Base-by-base conservation (phyloP, 1,140 invertebrate genomes). In the Drosophila neocordata region DNA sequence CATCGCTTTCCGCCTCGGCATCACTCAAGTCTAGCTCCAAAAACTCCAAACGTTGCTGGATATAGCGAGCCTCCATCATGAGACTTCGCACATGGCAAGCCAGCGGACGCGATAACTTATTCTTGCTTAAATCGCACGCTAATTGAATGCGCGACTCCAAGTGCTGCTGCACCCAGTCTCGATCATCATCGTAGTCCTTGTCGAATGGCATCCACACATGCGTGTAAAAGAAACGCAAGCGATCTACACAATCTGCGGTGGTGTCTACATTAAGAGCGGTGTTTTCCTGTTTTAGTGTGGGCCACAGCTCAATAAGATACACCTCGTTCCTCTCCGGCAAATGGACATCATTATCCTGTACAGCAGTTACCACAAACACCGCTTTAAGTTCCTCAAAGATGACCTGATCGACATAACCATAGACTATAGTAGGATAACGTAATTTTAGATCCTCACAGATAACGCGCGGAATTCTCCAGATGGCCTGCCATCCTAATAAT, bases 181-280 rank as follows among this genome's bases (percentile, higher is more conserved):
- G 65, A 59, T 92, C 92, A 8, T 94, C 93, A 73, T 94, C 94
- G 22, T 93, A 93, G 57, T 95, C 94, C 48, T 92, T 79, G 69
- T 95, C 94, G 94, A 94, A 95, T 2, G 94, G 94, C 93, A 94
- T 94, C 92, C 94, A 94, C 4, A 95, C 76, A 72, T 94, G 90
- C 55, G 92, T 92, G 69, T 93, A 94, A 79, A 95, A 95, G 58
- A 95, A 95, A 59, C 94, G 84, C n/a, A 93, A 63, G 35, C 93
- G 91, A 78, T 95, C 94, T 0, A 94, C 73, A 24, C 87, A 87
- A 71, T 93, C 92, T 0, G 93, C 92, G 4, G 93, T 93, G 15
- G 77, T 78, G 41, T 92, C 81, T 38, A 92, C 71, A 87, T 92
- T 92, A 3, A 93, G 62, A 2, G 85, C 92, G 2, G 77, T 64